phyloP scores from a whole-genome alignment of 2,888 invertebrate genomes.

The Branchipolynoe longqiensis region DNA sequence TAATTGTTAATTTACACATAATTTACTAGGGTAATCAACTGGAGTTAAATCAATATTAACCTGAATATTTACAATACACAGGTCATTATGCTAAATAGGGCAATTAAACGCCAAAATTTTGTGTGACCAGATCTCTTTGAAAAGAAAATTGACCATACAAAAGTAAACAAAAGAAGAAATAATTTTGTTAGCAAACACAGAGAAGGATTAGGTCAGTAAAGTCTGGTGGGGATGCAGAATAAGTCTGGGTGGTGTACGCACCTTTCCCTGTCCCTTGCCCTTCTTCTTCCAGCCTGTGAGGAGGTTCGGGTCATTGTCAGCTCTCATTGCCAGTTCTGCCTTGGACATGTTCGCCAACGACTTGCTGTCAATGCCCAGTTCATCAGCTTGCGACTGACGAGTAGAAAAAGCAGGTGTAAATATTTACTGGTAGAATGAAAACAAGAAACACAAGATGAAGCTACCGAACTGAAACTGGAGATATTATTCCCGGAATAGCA shows the following conservation, averaged over 20 bases:
- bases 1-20: not conserved
- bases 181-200: no score
- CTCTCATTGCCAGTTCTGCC: conserved; percentile 76
- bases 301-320: conserved; percentile 72
- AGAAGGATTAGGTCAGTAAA: no score
- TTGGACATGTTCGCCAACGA: conserved; percentile 76
- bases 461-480: not conserved
- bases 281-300: conserved; percentile 70
- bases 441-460: not conserved
- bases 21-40: not conserved
- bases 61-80: no score
- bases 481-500: no score
- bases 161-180: no score
- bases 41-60: not conserved
- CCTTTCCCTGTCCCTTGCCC: conserved; percentile 69
- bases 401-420: not conserved
- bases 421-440: not conserved
- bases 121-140: not conserved
- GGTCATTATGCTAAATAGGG: no score
- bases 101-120: no score
- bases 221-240: no score
- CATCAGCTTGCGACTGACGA: conserved; percentile 71
- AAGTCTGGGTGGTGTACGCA: no score
- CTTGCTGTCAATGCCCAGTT: conserved; percentile 64
- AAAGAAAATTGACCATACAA: not conserved